phyloP scores from a whole-genome alignment of 1,140 invertebrate genomes.

The Armadillidium nasatum region DNA sequence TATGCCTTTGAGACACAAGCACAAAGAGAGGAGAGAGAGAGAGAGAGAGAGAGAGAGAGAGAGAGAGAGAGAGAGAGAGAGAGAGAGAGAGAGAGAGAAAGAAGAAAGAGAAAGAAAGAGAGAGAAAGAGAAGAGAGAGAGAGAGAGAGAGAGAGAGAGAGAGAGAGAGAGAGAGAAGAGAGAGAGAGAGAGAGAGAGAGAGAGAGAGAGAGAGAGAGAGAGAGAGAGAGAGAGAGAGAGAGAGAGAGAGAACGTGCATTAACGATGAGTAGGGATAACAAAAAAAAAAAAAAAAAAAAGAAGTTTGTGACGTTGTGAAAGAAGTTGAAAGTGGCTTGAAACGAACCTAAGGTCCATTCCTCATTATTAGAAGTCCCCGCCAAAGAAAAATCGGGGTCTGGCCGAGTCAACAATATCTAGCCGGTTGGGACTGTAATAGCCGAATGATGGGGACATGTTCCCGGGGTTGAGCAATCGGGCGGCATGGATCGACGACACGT shows the following conservation, averaged over 20 bases:
- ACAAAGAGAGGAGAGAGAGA: background rate
- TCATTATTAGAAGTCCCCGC: no score
- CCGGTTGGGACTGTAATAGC: background rate
- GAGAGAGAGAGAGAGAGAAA: background rate
- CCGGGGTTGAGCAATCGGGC: no score
- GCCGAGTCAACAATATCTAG: background rate
- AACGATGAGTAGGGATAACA: no score
- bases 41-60: conserved; percentile 7
- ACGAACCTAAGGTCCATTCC: no score
- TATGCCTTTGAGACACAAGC: no score
- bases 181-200: background rate
- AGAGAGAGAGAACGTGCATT: background rate
- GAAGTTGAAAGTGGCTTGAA: no score
- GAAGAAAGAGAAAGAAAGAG: background rate
- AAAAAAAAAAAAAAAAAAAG: no score
- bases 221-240: background rate
- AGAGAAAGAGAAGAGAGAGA: no score
- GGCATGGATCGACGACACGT: no score
- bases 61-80: conserved; percentile 12
- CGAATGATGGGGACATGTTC: background rate
- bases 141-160: no score
- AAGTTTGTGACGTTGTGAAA: no score
- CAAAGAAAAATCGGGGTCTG: no score
- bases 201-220: background rate
- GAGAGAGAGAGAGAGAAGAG: background rate